Base-by-base conservation (phyloP, 2,888 invertebrate genomes). In the Tenodera sinensis region DNA sequence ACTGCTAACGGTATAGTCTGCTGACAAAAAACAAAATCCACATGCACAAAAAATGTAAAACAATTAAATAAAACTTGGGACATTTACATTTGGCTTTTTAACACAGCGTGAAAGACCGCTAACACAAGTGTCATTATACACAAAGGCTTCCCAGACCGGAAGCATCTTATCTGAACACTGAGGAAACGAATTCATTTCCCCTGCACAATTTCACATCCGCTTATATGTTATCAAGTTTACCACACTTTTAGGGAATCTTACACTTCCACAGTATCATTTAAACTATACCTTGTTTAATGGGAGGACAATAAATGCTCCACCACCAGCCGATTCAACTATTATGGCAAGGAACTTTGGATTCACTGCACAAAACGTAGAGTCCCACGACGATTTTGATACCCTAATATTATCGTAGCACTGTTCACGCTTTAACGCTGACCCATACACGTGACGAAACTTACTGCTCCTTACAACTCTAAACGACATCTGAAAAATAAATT, bases 261-360 rank as follows among this genome's bases (percentile, higher is more conserved):
- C 0, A 42, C 42, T 42, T 42, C 42, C 34, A 34, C 34, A 42
- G 42, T 42, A 12, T 42, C 12, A 42, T 34, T 34, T 2, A 71
- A 2, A 71, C 15, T 71, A 93, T 93, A 98, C 98, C 96, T 98
- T 98, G 93, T 97, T 98, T 92, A 98, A 97, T 91, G 98, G 98
- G 92, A 98, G 95, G 91, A 98, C 98, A 93, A 98, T 97, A 94
- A 98, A 98, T 92, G 98, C 98, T 91, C 98, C 98, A 91, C 98
- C 98, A 90, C 98, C 98, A 89, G 98, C 98, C 88, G 98, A 98
- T 94, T 99, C 99, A 85, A 98, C 98, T 93, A 99, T 99, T 92
- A 99, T 98, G 91, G 99, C 99, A 93, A 99, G 94, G 94, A 98
- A 99, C 94, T 98, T 99, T 87, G 99, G 99, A 94, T 99, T 99